Base-by-base conservation (phyloP, 2,113 vertebrate species). In the Paratilapia polleni region DNA sequence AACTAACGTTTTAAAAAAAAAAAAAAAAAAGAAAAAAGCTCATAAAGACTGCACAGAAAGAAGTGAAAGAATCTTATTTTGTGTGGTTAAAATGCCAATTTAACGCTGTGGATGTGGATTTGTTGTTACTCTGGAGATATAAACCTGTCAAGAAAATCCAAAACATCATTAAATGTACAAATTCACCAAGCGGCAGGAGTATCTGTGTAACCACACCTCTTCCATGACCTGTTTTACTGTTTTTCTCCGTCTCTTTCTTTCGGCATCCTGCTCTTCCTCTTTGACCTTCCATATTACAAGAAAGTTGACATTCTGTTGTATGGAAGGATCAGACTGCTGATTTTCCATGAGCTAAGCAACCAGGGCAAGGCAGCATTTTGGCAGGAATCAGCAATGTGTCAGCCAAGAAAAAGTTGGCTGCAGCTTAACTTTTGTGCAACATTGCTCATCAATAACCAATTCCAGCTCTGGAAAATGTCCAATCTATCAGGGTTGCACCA, bases 291-390 rank as follows among this genome's bases (percentile, higher is more conserved):
- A 36, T 36, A 34, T 58, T 5, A 80, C 36, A 9, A 82, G 57
- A 82, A 79, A 80, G 28, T n/a, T 61, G 81, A 84, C 83, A 20
- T 79, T 82, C 43, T 64, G 74, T 49, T 52, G 49, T 49, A 47
- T 28, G 41, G 66, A 81, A 47, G 84, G 47, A 61, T 87, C 88
- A 75, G 26, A 57, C 81, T 11, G 0, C 76, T 28, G 49, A 74
- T 91, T 92, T 90, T 87, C 87, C 88, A 83, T 86, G 89, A 89
- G 80, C 90, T 75, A 85, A 91, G 91, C 90, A 91, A 80, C 41
- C 59, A 5, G 41, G 31, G 77, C 52, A n/a, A 78, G 66, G 57
- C 36, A 9, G 75, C 7, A 8, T 81, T 84, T 80, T 89, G 91
- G 87, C 92, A 90, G 87, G 81, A 56, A 19, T 66, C 34, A 13